phyloP scores from a whole-genome alignment of 2,797 vertebrate genomes.

The Sebastes melanostomus region DNA sequence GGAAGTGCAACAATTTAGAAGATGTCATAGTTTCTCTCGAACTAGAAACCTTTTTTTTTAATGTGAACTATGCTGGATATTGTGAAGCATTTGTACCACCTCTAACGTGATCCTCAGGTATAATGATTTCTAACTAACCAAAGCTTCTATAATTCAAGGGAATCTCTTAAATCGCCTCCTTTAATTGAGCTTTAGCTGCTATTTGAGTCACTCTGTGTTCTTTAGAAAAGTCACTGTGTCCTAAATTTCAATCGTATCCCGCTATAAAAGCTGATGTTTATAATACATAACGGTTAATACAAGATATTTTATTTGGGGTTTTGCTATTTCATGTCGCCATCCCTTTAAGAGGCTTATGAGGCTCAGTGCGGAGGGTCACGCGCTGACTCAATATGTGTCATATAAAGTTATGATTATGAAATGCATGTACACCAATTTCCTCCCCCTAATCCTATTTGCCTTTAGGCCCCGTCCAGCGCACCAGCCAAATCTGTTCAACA shows the following conservation, averaged over 20 bases:
- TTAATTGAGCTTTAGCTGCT: neutral
- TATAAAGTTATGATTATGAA: constrained; percentile 63
- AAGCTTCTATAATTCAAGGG: constrained; percentile 5
- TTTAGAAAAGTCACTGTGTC: neutral
- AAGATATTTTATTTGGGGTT: constrained; percentile 14
- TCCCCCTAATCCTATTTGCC: constrained; percentile 55
- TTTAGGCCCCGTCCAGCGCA: constrained; percentile 42
- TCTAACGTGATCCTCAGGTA: constrained; percentile 49
- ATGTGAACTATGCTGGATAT: constrained; percentile 30
- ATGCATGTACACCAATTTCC: constrained; percentile 51
- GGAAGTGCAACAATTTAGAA: neutral
- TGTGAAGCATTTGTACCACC: constrained; percentile 11
- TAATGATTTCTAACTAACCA: constrained; percentile 27
- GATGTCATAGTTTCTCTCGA: constrained; percentile 18
- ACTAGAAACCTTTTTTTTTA: constrained; percentile 4
- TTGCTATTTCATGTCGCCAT: constrained; percentile 41
- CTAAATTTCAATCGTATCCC: neutral
- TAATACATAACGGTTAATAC: constrained; percentile 30
- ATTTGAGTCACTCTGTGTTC: neutral
- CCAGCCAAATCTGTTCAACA: constrained; percentile 67
- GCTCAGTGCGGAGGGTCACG: constrained; percentile 33
- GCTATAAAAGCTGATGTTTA: constrained; percentile 8
- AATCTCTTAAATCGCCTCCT: neutral
- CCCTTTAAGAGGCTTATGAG: constrained; percentile 71
- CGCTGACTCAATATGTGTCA: constrained; percentile 40